Evolutionary conservation across 2,888 invertebrate genomes (phyloP).

Genomic region (Pristionchus arcanus): DNA sequence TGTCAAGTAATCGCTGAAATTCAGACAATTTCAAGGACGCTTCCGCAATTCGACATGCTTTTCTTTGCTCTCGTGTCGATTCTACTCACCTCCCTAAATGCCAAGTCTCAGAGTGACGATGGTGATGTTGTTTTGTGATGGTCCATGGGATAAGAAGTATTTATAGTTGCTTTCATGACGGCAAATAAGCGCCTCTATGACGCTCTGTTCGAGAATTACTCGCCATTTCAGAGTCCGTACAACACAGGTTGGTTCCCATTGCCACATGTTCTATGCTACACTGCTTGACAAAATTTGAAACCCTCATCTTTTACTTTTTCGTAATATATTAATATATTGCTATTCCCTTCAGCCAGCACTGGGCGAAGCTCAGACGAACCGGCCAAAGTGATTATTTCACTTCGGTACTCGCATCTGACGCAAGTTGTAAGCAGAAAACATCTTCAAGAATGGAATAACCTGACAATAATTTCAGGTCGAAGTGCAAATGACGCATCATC

Average conservation of each 20-base stretch:
- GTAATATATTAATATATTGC: too few relatives aligned
- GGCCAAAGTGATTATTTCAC: not conserved
- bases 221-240: not conserved
- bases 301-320: too few relatives aligned
- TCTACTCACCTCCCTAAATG: not conserved
- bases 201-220: not conserved
- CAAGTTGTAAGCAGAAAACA: not conserved
- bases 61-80: not conserved
- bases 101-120: not conserved
- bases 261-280: not conserved
- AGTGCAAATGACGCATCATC: constrained; percentile 35
- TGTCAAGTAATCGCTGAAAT: not conserved
- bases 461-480: not conserved
- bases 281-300: too few relatives aligned
- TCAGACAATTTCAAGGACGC: not conserved
- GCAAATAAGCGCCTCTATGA: not conserved
- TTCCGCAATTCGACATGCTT: too few relatives aligned
- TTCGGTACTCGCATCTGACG: not conserved
- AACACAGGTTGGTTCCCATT: not conserved
- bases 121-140: not conserved
- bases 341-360: not conserved
- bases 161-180: not conserved
- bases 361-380: not conserved
- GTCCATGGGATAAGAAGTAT: not conserved
- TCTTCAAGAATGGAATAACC: too few relatives aligned